phyloP scores from a whole-genome alignment of 2,113 vertebrate genomes.

The Microcebus murinus region DNA sequence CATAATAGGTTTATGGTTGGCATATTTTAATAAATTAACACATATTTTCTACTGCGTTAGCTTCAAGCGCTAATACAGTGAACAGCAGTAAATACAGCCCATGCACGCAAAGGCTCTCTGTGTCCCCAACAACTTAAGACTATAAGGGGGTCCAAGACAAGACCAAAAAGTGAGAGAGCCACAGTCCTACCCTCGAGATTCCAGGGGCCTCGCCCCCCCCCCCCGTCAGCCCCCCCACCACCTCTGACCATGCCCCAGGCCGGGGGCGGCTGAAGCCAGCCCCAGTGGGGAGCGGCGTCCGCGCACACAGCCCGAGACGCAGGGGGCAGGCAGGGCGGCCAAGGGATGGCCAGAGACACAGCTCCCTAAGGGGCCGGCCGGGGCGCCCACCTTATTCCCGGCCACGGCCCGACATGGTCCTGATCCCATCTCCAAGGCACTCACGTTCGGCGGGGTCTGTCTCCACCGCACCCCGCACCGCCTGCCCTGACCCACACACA shows the following conservation, averaged over 20 bases:
- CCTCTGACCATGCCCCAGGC: neutral
- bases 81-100: rapidly evolving
- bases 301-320: neutral
- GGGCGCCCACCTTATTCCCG: neutral
- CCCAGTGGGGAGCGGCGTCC: neutral
- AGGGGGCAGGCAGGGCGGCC: no score
- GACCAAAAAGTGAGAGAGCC: neutral
- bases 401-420: neutral
- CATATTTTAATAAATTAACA: neutral
- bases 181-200: rapidly evolving
- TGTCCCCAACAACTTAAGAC: rapidly evolving
- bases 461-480: no score
- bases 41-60: neutral
- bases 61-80: neutral
- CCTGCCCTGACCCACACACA: neutral
- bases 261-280: rapidly evolving
- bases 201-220: neutral
- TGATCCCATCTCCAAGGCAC: no score
- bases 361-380: neutral
- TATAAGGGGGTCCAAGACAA: rapidly evolving
- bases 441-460: no score
- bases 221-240: neutral
- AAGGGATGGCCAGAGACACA: neutral
- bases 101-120: rapidly evolving
- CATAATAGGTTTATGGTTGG: neutral